A percentile compares a stretch with the other conserved stretches of the same genome.
Evolutionary conservation across 2,888 invertebrate species (phyloP).

Genomic region (Protodeltote pygarga): DNA sequence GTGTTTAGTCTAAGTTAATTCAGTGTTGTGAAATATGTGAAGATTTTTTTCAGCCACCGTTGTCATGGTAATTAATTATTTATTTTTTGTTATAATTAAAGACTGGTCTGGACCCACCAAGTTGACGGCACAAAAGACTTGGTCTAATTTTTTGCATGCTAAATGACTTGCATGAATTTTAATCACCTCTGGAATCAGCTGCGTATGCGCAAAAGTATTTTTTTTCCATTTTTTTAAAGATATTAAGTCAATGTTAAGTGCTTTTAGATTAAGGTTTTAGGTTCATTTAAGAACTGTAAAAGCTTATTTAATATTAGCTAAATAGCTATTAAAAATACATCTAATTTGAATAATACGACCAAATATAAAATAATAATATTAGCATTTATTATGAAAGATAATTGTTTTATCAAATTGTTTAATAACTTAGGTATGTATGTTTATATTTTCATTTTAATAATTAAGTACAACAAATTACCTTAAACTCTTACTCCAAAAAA

Average conservation of each 20-base stretch:
- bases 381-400: too few relatives aligned
- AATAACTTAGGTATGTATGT: too few relatives aligned
- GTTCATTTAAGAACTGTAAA: too few relatives aligned
- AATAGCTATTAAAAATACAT: too few relatives aligned
- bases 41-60: background rate
- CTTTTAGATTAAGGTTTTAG: too few relatives aligned
- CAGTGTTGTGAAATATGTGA: conserved; percentile 13
- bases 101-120: conserved; percentile 37
- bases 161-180: conserved; percentile 44
- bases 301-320: too few relatives aligned
- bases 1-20: background rate
- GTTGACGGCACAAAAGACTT: conserved; percentile 40
- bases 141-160: conserved; percentile 34
- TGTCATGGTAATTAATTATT: background rate
- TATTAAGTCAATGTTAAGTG: too few relatives aligned
- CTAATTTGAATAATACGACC: too few relatives aligned
- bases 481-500: background rate
- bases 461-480: too few relatives aligned
- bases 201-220: conserved; percentile 12
- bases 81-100: conserved; percentile 5
- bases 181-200: conserved; percentile 8
- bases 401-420: too few relatives aligned
- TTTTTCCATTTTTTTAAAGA: background rate
- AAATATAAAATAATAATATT: too few relatives aligned
- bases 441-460: too few relatives aligned